A percentile compares a stretch with the other conserved stretches of the same genome.
These are phyloP conservation scores for Hyppa rectilinea DNA, from an alignment of 2,888 invertebrate genomes.

Conservation along the genomic window DNA sequence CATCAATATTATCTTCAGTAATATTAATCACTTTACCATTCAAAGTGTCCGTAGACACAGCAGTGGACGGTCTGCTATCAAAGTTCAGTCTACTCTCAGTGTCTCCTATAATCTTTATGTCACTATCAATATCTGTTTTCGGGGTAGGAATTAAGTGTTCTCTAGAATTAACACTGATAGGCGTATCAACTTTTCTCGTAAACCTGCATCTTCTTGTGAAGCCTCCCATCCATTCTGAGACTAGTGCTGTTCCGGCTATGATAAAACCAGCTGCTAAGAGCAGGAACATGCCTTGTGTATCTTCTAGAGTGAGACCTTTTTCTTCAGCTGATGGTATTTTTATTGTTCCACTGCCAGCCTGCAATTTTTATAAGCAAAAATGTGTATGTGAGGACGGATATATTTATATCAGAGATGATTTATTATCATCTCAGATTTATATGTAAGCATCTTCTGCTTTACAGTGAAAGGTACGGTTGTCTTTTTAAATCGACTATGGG, in stretches of 20 bases:
- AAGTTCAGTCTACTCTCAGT: constrained; percentile 71
- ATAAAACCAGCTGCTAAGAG: constrained; percentile 93
- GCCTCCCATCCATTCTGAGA: constrained; percentile 94
- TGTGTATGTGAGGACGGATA: neutral
- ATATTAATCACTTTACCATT: constrained; percentile 83
- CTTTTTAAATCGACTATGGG: too few relatives aligned
- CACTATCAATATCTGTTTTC: constrained; percentile 53
- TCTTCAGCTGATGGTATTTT: constrained; percentile 91
- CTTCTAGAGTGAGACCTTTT: constrained; percentile 94
- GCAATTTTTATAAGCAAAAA: constrained; percentile 34
- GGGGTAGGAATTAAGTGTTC: constrained; percentile 74
- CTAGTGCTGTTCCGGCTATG: constrained; percentile 91
- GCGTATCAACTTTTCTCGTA: constrained; percentile 66
- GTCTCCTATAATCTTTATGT: constrained; percentile 64
- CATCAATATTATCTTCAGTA: constrained; percentile 77
- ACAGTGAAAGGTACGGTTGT: neutral
- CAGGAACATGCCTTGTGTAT: constrained; percentile 96
- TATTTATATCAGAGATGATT: neutral
- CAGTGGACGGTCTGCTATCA: constrained; percentile 72
- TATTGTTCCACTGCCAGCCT: constrained; percentile 86
- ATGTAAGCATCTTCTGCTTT: neutral
- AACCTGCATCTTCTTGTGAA: constrained; percentile 91
- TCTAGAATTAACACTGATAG: constrained; percentile 67
- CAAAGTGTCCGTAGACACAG: constrained; percentile 78
- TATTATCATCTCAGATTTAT: neutral